Evolutionary conservation across 1,140 invertebrate genomes (phyloP), one percentile per base, ranked within the genome.

Genomic region (Chionoecetes opilio): DNA sequence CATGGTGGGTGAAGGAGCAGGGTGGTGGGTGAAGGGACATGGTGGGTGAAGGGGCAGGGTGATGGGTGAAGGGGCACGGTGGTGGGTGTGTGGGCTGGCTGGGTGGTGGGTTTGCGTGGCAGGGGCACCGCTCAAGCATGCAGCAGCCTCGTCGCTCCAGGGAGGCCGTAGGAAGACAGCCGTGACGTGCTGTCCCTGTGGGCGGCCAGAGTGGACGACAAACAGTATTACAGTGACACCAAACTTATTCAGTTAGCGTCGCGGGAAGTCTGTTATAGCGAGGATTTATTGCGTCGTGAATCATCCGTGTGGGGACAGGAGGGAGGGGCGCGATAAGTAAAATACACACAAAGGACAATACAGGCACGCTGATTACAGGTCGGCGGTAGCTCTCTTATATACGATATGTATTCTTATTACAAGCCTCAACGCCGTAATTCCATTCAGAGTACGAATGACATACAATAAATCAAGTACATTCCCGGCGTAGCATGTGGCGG

Each of bases 361-460:
- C 82, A 14, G 26, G 35, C 31, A 14, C 82, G 17, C 29, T 34
- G 82, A 93, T 93, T 87, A 93, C 92, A 93, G 84, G 84, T 41
- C 38, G 11, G 82, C 9, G 32, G 26, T 63, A 86, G 35, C 84
- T 85, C 29, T 37, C 32, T 93, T 34, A 93, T 86, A 41, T 93
- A 93, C 84, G 92, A 87, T 85, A 93, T 75, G 63, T 75, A 75
- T 93, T 93, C 86, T 93, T 93, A 93, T 93, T 93, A 93, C 92
- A 46, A 87, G 92, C 84, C 53, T 53, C 82, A 75, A 87, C 92
- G 82, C 82, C 92, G 86, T 93, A 85, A 86, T 85, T 87, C 84
- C 92, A 34, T 37, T 46, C 46, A 46, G 86, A 14, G 84, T 84
- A 32, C 53, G 82, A 93, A 93, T 93, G 92, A 93, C 92, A 93